Conservation (phyloP, 2,888 invertebrate species). For the Stenchaetothrips biformis region DNA sequence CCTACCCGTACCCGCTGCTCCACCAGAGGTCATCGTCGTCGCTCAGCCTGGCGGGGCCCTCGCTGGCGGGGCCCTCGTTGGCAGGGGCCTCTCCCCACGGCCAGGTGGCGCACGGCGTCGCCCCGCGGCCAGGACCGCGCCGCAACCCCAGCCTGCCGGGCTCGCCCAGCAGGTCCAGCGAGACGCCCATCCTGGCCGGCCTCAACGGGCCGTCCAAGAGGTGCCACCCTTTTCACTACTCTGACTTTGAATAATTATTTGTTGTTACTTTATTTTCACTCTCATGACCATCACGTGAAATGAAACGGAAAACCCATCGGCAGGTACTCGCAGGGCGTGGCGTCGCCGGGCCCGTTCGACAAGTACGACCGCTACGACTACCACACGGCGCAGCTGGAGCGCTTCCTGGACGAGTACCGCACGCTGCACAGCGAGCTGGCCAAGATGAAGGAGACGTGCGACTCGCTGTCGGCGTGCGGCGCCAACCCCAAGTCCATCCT, state of each 20-base stretch:
- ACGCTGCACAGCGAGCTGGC: slow-evolving; percentile 70
- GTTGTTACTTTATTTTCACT: too few species aligned
- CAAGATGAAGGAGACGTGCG: slow-evolving; percentile 74
- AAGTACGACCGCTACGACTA: slow-evolving; percentile 55
- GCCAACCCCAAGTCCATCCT: slow-evolving; percentile 51
- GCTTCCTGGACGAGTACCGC: slow-evolving; percentile 74
- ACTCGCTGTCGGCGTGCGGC: slow-evolving; percentile 50
- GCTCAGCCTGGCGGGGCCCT: slow-evolving; percentile 7
- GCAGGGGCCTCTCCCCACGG: not conserved
- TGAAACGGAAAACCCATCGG: not conserved
- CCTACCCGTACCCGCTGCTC: not conserved
- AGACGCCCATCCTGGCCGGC: slow-evolving; percentile 56
- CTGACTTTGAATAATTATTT: too few species aligned
- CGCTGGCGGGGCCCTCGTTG: slow-evolving; percentile 11
- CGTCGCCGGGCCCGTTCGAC: slow-evolving; percentile 49
- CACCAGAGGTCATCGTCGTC: slow-evolving; percentile 19
- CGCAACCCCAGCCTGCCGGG: slow-evolving; percentile 60
- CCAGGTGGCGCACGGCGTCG: not conserved
- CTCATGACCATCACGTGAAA: too few species aligned
- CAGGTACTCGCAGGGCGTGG: slow-evolving; percentile 28
- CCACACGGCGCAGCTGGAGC: slow-evolving; percentile 71
- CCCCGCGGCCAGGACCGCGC: slow-evolving; percentile 37
- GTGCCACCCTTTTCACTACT: not conserved
- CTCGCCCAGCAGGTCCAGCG: slow-evolving; percentile 55
- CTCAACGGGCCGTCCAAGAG: slow-evolving; percentile 28